Percentiles rank a stretch among this genome's conserved stretches.
phyloP scores from a whole-genome alignment of 2,888 invertebrate species.

The Eubasilissa splendida region DNA sequence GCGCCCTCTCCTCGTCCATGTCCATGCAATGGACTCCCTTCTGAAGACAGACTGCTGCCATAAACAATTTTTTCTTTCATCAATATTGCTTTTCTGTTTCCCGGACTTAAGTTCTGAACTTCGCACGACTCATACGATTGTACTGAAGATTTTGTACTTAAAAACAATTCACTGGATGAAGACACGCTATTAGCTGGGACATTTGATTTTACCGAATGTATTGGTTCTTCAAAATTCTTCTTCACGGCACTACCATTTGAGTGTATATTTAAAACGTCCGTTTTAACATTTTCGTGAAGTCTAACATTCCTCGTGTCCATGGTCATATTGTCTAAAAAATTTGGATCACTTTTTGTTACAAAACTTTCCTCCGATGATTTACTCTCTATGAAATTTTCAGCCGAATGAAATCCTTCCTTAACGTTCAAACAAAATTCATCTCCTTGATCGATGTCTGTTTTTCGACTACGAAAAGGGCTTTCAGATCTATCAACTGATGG shows the following conservation, averaged over 20 bases:
- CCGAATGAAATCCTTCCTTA: conserved; percentile 69
- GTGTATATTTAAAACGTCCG: conserved; percentile 16
- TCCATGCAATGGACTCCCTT: conserved; percentile 55
- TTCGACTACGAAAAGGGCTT: conserved; percentile 48
- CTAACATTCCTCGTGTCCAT: neutral
- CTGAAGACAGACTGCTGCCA: conserved; percentile 56
- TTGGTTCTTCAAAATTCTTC: conserved; percentile 15
- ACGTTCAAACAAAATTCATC: conserved; percentile 60
- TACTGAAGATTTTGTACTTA: conserved; percentile 58
- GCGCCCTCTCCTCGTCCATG: conserved; percentile 57
- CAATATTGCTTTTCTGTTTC: conserved; percentile 49
- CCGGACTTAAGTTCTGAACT: conserved; percentile 41
- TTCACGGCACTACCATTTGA: conserved; percentile 35
- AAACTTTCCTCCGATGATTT: conserved; percentile 64
- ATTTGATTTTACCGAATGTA: conserved; percentile 1
- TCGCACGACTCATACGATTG: conserved; percentile 57
- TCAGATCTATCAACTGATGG: conserved; percentile 56
- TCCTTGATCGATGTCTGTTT: conserved; percentile 52
- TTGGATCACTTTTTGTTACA: conserved; percentile 61
- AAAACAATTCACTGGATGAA: conserved; percentile 58
- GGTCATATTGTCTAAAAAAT: conserved; percentile 62
- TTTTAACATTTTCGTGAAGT: neutral
- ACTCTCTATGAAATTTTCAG: conserved; percentile 72
- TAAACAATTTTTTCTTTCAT: conserved; percentile 51
- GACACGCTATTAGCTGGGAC: conserved; percentile 44